Percentiles rank a stretch among this genome's conserved stretches.
Conservation (phyloP, 2,888 invertebrate species). For the Apamea anceps region DNA sequence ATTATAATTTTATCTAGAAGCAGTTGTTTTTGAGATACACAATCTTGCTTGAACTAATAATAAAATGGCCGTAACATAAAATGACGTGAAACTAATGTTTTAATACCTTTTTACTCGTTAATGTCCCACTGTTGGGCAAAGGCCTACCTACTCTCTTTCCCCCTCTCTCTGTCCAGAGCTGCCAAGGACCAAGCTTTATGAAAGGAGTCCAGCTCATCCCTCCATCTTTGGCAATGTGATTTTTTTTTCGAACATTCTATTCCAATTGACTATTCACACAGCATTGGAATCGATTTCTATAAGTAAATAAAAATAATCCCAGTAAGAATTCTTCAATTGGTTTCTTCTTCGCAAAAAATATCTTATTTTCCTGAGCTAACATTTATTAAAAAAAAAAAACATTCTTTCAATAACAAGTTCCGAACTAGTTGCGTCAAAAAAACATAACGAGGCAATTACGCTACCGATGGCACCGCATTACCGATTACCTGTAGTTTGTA, state of each 20-base stretch:
- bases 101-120: not conserved
- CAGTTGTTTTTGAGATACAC: too few species aligned
- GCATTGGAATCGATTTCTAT: not conserved
- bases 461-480: conserved; percentile 42
- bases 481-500: conserved; percentile 46
- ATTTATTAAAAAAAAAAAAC: not conserved
- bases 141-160: too few species aligned
- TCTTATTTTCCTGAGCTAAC: too few species aligned
- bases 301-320: not conserved
- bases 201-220: too few species aligned
- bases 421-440: conserved; percentile 37
- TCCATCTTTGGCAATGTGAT: not conserved
- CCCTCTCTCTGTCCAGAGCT: too few species aligned
- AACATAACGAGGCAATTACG: conserved; percentile 45
- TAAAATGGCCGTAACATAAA: not conserved
- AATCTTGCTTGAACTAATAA: too few species aligned
- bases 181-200: too few species aligned
- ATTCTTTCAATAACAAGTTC: conserved; percentile 23
- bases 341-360: too few species aligned
- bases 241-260: too few species aligned
- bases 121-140: too few species aligned
- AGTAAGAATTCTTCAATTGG: not conserved
- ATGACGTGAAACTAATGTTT: not conserved
- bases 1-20: too few species aligned
- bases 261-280: not conserved